Percentiles rank a stretch among this genome's conserved stretches.
phyloP scores from a whole-genome alignment of 30 jellyfish, hydroid and myxozoan species.

The Mastigias papua region DNA sequence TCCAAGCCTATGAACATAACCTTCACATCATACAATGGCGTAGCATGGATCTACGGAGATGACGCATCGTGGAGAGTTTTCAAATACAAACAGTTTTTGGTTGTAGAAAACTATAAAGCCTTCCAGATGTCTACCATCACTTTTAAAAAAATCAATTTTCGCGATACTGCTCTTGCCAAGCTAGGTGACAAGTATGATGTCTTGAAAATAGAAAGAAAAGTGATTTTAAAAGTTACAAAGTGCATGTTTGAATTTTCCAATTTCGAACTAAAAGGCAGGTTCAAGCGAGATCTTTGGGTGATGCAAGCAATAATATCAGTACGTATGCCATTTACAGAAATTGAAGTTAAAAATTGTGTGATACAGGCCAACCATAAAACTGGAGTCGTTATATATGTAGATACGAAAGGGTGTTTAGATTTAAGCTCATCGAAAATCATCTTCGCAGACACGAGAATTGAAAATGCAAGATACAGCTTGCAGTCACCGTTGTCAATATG shows the following conservation, averaged over 20 bases:
- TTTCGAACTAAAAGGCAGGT: neutral
- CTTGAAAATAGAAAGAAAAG: neutral
- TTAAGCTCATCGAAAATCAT: neutral
- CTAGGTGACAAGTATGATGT: neutral
- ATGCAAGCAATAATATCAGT: neutral
- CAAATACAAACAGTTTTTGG: neutral
- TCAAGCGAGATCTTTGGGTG: neutral
- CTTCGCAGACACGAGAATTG: neutral
- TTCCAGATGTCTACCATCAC: neutral
- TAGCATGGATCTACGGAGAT: neutral
- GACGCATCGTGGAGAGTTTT: neutral
- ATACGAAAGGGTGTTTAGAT: neutral
- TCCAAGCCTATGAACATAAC: constrained; percentile 8
- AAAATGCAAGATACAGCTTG: neutral
- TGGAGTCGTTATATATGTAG: neutral
- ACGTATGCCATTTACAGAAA: neutral
- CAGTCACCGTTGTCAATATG: neutral
- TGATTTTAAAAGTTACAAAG: neutral
- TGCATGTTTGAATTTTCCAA: neutral
- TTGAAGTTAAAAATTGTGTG: neutral
- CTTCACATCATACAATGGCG: constrained; percentile 17
- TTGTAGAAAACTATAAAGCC: too few species aligned
- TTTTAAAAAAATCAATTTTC: neutral
- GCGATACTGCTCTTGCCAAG: neutral
- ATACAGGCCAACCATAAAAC: neutral